Conservation (phyloP, 2,888 invertebrate species). For the Philhelius pedissequus region DNA sequence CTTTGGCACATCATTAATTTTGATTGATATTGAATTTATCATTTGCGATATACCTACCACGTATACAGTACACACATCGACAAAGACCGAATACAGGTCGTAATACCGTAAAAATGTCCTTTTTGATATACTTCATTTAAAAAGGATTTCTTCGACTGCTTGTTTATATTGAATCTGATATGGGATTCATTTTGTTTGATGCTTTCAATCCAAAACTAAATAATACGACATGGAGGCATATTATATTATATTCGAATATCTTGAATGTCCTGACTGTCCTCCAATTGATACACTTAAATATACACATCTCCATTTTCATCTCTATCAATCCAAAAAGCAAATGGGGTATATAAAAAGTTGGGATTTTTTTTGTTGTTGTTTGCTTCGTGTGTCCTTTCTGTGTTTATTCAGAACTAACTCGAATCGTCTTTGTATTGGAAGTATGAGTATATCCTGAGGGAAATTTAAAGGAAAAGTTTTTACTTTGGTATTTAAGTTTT, state of each 20-base stretch:
- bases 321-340: conserved; percentile 78
- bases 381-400: neutral
- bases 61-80: too few species aligned
- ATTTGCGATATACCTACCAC: conserved; percentile 41
- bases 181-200: neutral
- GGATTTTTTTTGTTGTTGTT: conserved; percentile 35
- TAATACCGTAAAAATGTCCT: neutral
- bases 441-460: neutral
- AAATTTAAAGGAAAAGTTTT: neutral
- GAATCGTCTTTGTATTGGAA: neutral
- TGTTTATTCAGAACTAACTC: neutral
- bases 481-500: conserved; percentile 1
- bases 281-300: conserved; percentile 47
- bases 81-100: neutral
- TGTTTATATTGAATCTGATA: neutral
- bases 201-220: conserved; percentile 46
- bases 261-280: too few species aligned
- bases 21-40: conserved; percentile 67
- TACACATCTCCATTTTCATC: conserved; percentile 71
- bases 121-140: conserved; percentile 5
- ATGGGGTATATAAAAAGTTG: conserved; percentile 75
- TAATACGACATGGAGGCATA: conserved; percentile 36
- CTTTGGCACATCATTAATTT: conserved; percentile 53
- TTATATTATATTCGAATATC: neutral
- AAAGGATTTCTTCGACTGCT: neutral